A percentile compares a stretch with the other conserved stretches of the same genome.
Conservation (phyloP, 2,797 vertebrate species). For the Protonibea diacanthus region DNA sequence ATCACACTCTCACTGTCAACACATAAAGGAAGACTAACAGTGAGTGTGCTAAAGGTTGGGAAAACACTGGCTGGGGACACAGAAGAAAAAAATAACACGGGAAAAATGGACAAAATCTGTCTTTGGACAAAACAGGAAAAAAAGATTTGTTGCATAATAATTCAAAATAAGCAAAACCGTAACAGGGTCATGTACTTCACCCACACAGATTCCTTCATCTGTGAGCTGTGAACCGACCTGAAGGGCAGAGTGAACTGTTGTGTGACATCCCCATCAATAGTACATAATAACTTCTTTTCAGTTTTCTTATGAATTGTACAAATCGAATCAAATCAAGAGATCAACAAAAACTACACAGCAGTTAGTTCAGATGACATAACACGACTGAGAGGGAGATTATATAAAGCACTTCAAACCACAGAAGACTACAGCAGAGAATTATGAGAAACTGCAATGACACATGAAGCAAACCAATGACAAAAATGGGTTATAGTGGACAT, state of each 20-base stretch:
- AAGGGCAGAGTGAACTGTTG: constrained; percentile 1
- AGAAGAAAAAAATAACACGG: constrained; percentile 38
- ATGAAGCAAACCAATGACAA: background rate
- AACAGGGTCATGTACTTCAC: background rate
- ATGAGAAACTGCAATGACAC: background rate
- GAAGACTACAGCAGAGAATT: background rate
- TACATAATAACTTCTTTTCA: background rate
- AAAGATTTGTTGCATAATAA: background rate
- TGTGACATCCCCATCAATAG: background rate
- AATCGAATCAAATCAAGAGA: background rate
- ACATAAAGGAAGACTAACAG: constrained; percentile 63
- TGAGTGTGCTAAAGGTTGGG: constrained; percentile 63
- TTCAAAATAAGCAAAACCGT: background rate
- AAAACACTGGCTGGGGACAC: constrained; percentile 56
- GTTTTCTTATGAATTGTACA: background rate
- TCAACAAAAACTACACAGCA: background rate
- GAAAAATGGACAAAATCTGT: constrained; percentile 18
- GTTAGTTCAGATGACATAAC: background rate
- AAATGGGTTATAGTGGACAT: background rate
- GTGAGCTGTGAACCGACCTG: background rate
- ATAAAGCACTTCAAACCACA: background rate
- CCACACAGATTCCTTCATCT: background rate
- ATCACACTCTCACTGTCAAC: constrained; percentile 76
- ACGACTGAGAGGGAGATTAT: background rate
- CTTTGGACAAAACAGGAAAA: constrained; percentile 16